Evolutionary conservation across 2,888 invertebrate genomes (phyloP).

Genomic region (Eumacrocentrus americanus): DNA sequence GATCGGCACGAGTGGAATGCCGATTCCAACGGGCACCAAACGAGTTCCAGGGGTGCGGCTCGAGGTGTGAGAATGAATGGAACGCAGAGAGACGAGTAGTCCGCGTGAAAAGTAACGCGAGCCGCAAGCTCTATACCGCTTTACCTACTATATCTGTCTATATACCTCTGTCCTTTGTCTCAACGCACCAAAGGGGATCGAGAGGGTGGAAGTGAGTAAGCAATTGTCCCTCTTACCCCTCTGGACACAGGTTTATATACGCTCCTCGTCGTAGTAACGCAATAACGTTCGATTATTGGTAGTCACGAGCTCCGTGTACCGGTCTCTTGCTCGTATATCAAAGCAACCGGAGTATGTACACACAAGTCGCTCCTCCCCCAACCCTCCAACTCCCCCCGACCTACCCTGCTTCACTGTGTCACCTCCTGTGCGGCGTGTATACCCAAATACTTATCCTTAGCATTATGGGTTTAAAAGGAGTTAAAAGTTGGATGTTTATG

Average conservation of each 20-base stretch:
- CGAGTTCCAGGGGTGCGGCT: neutral
- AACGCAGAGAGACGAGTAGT: neutral
- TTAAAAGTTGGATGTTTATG: no score
- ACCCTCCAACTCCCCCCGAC: conserved; percentile 11
- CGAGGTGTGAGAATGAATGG: conserved; percentile 15
- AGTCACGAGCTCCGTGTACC: conserved; percentile 43
- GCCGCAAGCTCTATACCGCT: neutral
- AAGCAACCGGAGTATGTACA: conserved; percentile 40
- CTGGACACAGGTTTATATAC: neutral
- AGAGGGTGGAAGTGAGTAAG: no score
- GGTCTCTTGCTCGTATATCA: conserved; percentile 52
- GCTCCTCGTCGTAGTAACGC: conserved; percentile 45
- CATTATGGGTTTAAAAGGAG: no score
- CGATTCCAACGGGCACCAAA: neutral
- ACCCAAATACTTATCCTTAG: no score
- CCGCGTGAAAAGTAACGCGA: conserved; percentile 19
- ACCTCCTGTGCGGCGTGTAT: no score
- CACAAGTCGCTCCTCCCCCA: conserved; percentile 29
- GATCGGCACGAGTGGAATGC: conserved; percentile 8
- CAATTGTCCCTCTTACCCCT: no score
- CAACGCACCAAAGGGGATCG: no score
- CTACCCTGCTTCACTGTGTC: neutral
- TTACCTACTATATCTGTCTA: neutral
- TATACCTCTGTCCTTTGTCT: neutral
- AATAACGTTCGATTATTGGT: conserved; percentile 59